A percentile compares a stretch with the other conserved stretches of the same genome.
These are phyloP conservation scores for Tetramorium alpestre DNA, from an alignment of 1,140 invertebrate genomes.

Conservation along the genomic window DNA sequence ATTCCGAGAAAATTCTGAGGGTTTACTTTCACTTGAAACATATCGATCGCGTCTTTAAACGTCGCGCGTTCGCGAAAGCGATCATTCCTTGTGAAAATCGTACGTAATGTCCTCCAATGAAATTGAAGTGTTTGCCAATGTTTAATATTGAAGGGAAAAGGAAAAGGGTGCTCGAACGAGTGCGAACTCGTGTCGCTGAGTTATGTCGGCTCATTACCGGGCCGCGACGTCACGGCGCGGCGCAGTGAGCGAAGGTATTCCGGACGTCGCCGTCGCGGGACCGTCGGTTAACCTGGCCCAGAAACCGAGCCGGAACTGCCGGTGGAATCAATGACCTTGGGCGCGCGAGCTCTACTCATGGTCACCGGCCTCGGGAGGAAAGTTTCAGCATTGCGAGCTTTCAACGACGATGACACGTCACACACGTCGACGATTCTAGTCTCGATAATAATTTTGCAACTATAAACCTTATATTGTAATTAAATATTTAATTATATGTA, in stretches of 20 bases:
- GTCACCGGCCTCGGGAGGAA: slow-evolving; percentile 72
- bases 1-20: neutral
- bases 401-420: neutral
- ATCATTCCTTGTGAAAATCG: too few relatives aligned
- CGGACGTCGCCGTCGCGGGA: slow-evolving; percentile 66
- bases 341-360: slow-evolving; percentile 70
- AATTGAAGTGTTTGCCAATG: too few relatives aligned
- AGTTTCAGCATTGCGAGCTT: slow-evolving; percentile 63
- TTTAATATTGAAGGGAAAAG: too few relatives aligned
- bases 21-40: too few relatives aligned
- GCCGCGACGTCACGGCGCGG: slow-evolving; percentile 56
- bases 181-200: neutral
- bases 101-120: too few relatives aligned
- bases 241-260: slow-evolving; percentile 61
- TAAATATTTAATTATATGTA: neutral
- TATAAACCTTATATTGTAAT: neutral
- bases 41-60: too few relatives aligned
- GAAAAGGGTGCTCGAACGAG: too few relatives aligned
- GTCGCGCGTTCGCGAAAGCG: too few relatives aligned
- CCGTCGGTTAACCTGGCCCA: slow-evolving; percentile 82
- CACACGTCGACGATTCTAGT: neutral
- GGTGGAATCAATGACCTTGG: slow-evolving; percentile 83
- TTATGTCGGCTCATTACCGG: slow-evolving; percentile 43
- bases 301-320: slow-evolving; percentile 82
- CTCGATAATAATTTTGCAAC: neutral